Conservation (phyloP, 2,797 vertebrate species). For the Champsocephalus esox region DNA sequence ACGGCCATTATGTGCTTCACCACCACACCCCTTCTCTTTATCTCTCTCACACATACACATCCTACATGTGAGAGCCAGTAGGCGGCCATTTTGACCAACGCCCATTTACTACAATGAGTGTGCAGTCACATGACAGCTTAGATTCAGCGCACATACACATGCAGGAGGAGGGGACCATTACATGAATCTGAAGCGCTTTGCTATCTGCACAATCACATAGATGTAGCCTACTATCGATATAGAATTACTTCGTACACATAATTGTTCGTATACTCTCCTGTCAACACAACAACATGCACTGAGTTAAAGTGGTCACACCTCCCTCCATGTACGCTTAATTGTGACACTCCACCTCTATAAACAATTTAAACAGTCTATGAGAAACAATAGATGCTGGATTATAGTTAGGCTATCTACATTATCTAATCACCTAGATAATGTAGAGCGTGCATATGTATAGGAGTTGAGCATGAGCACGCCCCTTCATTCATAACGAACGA, state of each 20-base stretch:
- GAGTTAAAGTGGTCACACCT: conserved; percentile 31
- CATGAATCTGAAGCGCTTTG: conserved; percentile 13
- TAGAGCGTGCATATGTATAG: conserved; percentile 11
- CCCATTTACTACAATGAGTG: conserved; percentile 84
- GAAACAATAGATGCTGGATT: background rate
- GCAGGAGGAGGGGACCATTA: conserved; percentile 43
- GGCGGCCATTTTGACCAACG: conserved; percentile 84
- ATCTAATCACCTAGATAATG: background rate
- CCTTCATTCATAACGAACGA: conserved; percentile 84
- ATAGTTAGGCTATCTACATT: background rate
- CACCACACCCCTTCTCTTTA: background rate
- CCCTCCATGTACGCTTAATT: conserved; percentile 15
- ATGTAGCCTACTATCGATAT: background rate
- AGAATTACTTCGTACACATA: background rate
- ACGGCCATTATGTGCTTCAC: background rate
- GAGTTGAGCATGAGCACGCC: conserved; percentile 55
- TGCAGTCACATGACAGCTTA: conserved; percentile 70
- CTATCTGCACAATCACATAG: background rate
- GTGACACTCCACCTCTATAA: background rate
- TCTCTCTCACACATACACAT: background rate
- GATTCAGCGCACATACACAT: conserved; percentile 33
- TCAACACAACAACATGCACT: background rate
- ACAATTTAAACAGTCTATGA: accelerated
- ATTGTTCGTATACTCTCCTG: background rate
- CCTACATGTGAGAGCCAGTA: conserved; percentile 63